These are phyloP conservation scores for Heloderma charlesbogerti DNA, from an alignment of 2,113 vertebrate genomes.

Conservation along the genomic window DNA sequence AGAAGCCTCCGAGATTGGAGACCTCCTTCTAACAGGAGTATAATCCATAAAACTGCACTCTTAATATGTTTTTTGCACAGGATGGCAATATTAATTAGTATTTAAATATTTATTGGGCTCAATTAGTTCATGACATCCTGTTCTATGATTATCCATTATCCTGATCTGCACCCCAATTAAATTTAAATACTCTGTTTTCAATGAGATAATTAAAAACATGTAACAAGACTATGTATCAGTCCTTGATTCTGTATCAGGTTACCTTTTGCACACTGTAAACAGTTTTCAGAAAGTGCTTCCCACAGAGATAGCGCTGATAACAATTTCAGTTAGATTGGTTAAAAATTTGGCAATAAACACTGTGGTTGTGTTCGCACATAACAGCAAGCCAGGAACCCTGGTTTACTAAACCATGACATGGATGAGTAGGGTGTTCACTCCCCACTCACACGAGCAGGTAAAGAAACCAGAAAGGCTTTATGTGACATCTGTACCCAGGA, in stretches of 20 bases:
- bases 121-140: background rate
- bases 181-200: background rate
- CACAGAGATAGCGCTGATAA: background rate
- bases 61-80: background rate
- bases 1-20: no score
- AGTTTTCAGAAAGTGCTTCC: background rate
- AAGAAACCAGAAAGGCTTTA: no score
- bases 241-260: background rate
- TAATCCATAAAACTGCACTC: no score
- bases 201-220: background rate
- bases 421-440: no score
- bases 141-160: background rate
- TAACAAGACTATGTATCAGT: background rate
- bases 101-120: background rate
- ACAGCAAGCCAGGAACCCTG: no score
- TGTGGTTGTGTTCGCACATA: no score
- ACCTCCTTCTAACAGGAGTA: no score
- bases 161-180: background rate
- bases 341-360: background rate
- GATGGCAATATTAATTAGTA: background rate
- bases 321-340: background rate
- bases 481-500: no score
- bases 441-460: no score
- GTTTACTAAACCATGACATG: no score
- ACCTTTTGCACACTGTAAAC: background rate